A percentile compares a stretch with the other conserved stretches of the same genome.
Evolutionary conservation across 2,113 vertebrate species (phyloP).

Genomic region (Notiomystis cincta): DNA sequence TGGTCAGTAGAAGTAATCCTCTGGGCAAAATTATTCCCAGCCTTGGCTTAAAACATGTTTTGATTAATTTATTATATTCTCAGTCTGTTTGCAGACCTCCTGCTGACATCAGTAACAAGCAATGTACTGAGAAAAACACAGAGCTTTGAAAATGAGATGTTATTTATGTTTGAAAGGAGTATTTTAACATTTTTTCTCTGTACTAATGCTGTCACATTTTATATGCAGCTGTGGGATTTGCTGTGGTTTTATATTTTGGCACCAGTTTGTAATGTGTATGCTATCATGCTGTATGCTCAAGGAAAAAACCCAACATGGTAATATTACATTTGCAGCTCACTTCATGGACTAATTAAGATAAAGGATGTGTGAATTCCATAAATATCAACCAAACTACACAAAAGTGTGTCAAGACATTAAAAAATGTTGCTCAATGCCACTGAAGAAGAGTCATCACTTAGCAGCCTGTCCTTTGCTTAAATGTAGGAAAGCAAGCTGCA

Average conservation of each 20-base stretch:
- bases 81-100: neutral
- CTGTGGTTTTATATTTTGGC: conserved; percentile 13
- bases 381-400: neutral
- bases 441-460: neutral
- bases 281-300: neutral
- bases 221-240: neutral
- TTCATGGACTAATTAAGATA: neutral
- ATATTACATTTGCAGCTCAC: neutral
- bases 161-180: conserved; percentile 15
- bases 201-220: conserved; percentile 27
- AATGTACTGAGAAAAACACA: neutral
- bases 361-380: neutral
- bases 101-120: conserved; percentile 5
- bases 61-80: conserved; percentile 34
- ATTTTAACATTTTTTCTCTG: neutral
- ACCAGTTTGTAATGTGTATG: neutral
- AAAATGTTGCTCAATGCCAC: neutral
- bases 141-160: conserved; percentile 23
- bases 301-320: neutral
- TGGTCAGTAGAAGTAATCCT: conserved; percentile 42
- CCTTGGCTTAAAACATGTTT: conserved; percentile 3
- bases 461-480: neutral
- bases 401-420: neutral
- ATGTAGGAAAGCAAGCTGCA: neutral
- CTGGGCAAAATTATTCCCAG: conserved; percentile 21